Conservation (phyloP, 2,113 vertebrate species). For the Sisor rabdophorus region DNA sequence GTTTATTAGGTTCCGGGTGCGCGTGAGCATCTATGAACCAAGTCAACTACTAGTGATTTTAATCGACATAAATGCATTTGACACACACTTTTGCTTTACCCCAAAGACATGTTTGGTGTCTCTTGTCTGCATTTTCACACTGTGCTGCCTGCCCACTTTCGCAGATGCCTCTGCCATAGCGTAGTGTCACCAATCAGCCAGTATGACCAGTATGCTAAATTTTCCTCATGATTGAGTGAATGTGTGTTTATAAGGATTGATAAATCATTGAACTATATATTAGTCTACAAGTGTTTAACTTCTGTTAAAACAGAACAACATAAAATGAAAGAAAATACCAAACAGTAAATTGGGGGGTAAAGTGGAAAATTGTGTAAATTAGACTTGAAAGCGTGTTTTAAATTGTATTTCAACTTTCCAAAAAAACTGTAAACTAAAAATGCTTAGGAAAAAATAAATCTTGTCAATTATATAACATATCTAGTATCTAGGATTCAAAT, state of each 20-base stretch:
- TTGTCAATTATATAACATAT: no score
- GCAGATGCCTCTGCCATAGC: no score
- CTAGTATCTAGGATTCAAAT: neutral
- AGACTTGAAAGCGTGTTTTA: no score
- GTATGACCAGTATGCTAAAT: neutral
- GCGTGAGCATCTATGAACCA: constrained; percentile 9
- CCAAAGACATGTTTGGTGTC: neutral
- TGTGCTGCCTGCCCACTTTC: neutral
- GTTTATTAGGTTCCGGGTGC: constrained; percentile 27
- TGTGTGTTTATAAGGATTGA: neutral
- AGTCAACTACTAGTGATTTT: neutral
- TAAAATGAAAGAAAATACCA: neutral
- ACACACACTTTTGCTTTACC: neutral
- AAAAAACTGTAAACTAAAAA: neutral
- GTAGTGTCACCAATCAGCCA: neutral
- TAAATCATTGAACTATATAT: no score
- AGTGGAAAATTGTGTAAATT: neutral
- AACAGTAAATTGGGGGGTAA: neutral
- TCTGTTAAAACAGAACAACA: neutral
- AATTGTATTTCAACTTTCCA: neutral
- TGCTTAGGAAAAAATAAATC: no score
- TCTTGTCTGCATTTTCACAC: neutral
- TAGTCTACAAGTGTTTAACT: neutral
- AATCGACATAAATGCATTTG: neutral
- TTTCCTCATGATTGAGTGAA: neutral